phyloP scores from a whole-genome alignment of 1,140 invertebrate species.

The Thalassaphorura encarpata region DNA sequence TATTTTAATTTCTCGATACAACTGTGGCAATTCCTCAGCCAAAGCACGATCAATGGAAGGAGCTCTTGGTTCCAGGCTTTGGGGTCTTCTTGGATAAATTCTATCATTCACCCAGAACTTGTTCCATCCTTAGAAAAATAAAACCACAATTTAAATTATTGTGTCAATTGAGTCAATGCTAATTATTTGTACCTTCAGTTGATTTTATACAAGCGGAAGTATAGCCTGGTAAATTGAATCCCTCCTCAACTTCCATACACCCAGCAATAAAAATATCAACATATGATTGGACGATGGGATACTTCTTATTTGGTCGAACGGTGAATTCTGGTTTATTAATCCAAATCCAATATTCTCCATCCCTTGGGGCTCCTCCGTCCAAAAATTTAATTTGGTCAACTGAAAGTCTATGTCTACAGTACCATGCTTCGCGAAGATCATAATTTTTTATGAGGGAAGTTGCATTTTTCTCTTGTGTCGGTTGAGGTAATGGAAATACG shows the following conservation, averaged over 20 bases:
- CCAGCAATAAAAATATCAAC: slow-evolving; percentile 14
- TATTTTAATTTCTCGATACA: slow-evolving; percentile 10
- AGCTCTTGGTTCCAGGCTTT: slow-evolving; percentile 11
- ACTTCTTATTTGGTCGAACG: neutral
- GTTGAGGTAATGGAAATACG: slow-evolving; percentile 3
- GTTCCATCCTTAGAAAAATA: too few relatives aligned
- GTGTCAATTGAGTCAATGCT: too few relatives aligned
- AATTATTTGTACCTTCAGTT: too few relatives aligned
- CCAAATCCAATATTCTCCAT: slow-evolving; percentile 21
- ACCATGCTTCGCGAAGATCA: slow-evolving; percentile 13
- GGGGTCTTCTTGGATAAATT: slow-evolving; percentile 19
- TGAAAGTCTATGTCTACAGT: slow-evolving; percentile 15
- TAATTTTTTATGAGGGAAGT: slow-evolving; percentile 6
- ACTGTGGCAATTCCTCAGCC: neutral
- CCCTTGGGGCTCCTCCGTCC: neutral
- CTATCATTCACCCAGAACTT: slow-evolving; percentile 13
- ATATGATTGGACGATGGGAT: slow-evolving; percentile 18
- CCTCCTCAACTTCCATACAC: slow-evolving; percentile 19
- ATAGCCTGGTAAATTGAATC: slow-evolving; percentile 10
- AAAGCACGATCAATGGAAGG: slow-evolving; percentile 9
- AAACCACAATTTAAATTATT: too few relatives aligned
- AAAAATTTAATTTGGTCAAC: neutral
- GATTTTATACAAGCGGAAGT: slow-evolving; percentile 5
- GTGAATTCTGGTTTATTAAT: slow-evolving; percentile 15
- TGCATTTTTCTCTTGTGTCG: neutral